Evolutionary conservation across 2,888 invertebrate genomes (phyloP), one percentile per base, ranked within the genome.

Genomic region (Rotaria socialis): DNA sequence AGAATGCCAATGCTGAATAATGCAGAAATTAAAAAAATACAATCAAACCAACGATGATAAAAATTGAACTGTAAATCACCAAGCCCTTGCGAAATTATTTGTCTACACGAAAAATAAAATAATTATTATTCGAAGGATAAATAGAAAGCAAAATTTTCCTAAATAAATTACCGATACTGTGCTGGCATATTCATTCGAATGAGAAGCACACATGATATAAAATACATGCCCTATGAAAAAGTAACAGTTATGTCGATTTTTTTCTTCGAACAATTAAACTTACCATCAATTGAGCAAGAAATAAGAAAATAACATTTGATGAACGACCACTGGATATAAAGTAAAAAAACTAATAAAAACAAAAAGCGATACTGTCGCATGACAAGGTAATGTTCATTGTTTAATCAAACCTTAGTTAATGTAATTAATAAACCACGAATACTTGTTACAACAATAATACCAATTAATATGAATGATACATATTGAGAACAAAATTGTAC

Each of bases 171-270:
- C 91, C 93, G 93, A 91, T 99, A 99, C 91, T 99, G 96, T 0
- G 95, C 94, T 0, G 99, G 99, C 96, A 99, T 97, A 91, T 99
- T 99, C 99, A 99, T 99, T 55, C 99, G 93, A 94, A 99, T 96
- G 75, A 99, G 92, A 0, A 99, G 93, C 0, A 99, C 98, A 0
- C 96, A 97, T 0, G 97, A 97, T 86, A 98, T 96, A 92, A 99
- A 99, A 91, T 99, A 99, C 98, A 99, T 99, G 60, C 98, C 98
- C 94, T 94, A 90, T 85, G 92, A 87, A 89, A 22, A 85, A 47
- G 35, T 22, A 10, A n/a, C 47, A 80, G 7, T 22, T 2, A 47
- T 47, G 0, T n/a, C 10, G 1, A 86, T 67, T 67, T 80, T 86
- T 75, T 67, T 80, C 58, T 52, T 2, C 11, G 4, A 84, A 41